Evolutionary conservation across 2,797 vertebrate species (phyloP).

Genomic region (Serranus cabrilla): DNA sequence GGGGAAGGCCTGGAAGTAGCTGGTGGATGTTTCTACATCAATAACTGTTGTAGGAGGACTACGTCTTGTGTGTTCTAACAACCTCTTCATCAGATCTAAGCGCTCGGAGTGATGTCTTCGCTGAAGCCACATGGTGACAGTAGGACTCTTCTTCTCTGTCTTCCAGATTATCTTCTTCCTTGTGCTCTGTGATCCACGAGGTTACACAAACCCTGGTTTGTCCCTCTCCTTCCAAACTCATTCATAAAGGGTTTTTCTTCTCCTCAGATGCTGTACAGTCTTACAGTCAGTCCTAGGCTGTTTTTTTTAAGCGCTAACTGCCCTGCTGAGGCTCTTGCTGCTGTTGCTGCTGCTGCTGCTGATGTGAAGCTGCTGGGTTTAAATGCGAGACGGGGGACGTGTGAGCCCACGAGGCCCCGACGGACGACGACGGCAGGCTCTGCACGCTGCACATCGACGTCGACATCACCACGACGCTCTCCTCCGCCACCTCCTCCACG

Average conservation of each 20-base stretch:
- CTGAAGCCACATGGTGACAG: constrained; percentile 8
- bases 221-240: constrained; percentile 8
- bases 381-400: constrained; percentile 43
- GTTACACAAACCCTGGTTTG: constrained; percentile 14
- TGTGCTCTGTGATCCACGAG: constrained; percentile 58
- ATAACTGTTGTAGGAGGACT: constrained; percentile 35
- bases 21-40: constrained; percentile 49
- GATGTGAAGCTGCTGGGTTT: constrained; percentile 50
- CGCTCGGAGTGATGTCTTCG: background rate
- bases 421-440: constrained; percentile 43
- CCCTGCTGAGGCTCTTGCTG: constrained; percentile 89
- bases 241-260: background rate
- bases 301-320: constrained; percentile 87
- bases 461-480: constrained; percentile 83
- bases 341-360: constrained; percentile 69
- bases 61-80: constrained; percentile 8
- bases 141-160: background rate
- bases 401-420: constrained; percentile 62
- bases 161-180: constrained; percentile 11
- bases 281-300: constrained; percentile 22
- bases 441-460: constrained; percentile 80
- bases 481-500: constrained; percentile 81
- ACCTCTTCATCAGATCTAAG: constrained; percentile 10
- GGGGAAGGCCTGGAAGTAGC: constrained; percentile 38
- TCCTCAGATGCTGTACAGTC: constrained; percentile 18